Evolutionary conservation across 2,113 vertebrate species (phyloP).

Genomic region (Prinia subflava): DNA sequence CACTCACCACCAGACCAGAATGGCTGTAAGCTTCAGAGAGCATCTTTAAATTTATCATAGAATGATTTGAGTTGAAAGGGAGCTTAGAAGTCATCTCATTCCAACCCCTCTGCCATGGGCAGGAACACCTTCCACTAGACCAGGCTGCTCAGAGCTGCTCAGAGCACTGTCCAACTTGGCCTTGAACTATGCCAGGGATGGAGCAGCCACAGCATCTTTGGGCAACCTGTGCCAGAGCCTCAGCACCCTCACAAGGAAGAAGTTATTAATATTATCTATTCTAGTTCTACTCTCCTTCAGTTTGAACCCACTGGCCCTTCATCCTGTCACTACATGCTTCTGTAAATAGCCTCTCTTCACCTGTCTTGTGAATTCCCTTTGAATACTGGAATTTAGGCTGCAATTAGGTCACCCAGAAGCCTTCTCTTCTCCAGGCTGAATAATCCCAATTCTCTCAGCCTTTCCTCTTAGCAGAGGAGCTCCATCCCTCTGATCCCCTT

Average conservation of each 20-base stretch:
- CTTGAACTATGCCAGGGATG: too few relatives aligned
- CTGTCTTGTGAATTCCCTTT: not conserved
- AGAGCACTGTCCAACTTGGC: too few relatives aligned
- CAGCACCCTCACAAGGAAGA: not conserved
- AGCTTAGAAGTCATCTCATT: too few relatives aligned
- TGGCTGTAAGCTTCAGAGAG: not conserved
- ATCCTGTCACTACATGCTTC: not conserved
- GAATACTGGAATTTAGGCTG: not conserved
- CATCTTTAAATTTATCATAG: not conserved
- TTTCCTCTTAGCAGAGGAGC: too few relatives aligned
- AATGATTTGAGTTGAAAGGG: not conserved
- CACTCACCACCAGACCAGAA: not conserved
- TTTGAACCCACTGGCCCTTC: not conserved
- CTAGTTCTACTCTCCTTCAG: not conserved
- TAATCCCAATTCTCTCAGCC: too few relatives aligned
- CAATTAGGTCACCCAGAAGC: not conserved
- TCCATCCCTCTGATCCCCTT: too few relatives aligned
- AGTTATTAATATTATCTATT: not conserved
- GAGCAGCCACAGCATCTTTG: too few relatives aligned
- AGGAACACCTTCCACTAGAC: too few relatives aligned
- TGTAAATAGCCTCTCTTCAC: not conserved
- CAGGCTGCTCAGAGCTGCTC: too few relatives aligned
- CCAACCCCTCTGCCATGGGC: not conserved
- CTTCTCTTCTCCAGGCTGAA: not conserved
- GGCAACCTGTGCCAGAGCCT: not conserved